These are phyloP conservation scores for Podocnemis expansa DNA, from an alignment of 2,113 vertebrate species.

Conservation along the genomic window DNA sequence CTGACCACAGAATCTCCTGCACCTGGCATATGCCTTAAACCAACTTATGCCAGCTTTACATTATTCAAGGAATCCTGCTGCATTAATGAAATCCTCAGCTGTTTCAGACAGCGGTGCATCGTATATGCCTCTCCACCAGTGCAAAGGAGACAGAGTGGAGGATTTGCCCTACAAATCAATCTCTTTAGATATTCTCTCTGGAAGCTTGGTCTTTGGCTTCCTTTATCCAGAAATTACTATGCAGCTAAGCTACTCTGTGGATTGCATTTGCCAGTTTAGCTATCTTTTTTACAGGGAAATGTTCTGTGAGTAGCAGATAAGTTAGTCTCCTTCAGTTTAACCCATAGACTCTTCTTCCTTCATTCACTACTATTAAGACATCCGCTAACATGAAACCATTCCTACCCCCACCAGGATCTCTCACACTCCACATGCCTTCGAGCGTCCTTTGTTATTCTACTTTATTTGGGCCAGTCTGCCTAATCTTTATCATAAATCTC, in stretches of 20 bases:
- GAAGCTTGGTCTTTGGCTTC: not conserved
- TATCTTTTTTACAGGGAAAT: rapidly evolving
- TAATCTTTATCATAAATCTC: not conserved
- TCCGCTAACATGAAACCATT: not conserved
- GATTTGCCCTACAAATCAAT: not conserved
- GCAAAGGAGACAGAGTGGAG: not conserved
- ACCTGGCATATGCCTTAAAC: not conserved
- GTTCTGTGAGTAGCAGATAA: not conserved
- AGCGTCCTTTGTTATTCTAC: not conserved
- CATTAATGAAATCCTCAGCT: rapidly evolving
- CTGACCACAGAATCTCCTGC: too few relatives aligned
- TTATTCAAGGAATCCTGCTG: rapidly evolving
- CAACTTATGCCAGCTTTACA: not conserved
- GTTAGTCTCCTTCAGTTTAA: not conserved
- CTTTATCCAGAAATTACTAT: not conserved
- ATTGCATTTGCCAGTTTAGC: rapidly evolving
- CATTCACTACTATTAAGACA: not conserved
- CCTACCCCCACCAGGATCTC: not conserved
- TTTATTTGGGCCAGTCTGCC: not conserved
- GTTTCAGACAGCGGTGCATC: not conserved
- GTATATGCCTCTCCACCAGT: not conserved
- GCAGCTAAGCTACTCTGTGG: not conserved
- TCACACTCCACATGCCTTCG: not conserved
- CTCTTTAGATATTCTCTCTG: not conserved
- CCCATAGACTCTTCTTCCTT: not conserved